A percentile compares a stretch with the other conserved stretches of the same genome.
phyloP scores from a whole-genome alignment of 2,888 invertebrate genomes.

The Alsophila aescularia region DNA sequence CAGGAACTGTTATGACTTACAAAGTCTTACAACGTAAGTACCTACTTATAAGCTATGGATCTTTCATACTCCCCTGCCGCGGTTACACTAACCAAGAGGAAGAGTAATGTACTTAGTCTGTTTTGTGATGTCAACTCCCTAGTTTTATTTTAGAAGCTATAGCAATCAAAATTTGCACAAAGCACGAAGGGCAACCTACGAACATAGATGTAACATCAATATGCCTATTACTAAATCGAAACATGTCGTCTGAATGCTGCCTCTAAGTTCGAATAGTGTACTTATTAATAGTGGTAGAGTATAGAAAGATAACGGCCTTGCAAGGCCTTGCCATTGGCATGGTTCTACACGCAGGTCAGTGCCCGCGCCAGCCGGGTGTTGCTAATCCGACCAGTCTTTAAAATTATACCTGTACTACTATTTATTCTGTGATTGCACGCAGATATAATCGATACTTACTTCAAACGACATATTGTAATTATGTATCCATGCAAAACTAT shows the following conservation, averaged over 20 bases:
- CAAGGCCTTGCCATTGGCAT: slow-evolving; percentile 71
- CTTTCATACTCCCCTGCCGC: slow-evolving; percentile 22
- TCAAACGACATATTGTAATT: slow-evolving; percentile 1
- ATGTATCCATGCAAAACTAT: neutral
- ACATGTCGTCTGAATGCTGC: neutral
- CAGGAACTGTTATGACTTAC: slow-evolving; percentile 28
- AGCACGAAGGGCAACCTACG: neutral
- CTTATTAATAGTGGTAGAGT: slow-evolving; percentile 46
- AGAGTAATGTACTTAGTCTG: no score
- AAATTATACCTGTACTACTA: no score
- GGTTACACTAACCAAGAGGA: slow-evolving; percentile 16
- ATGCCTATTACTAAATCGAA: neutral
- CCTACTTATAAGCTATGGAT: slow-evolving; percentile 6
- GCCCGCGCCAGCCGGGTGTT: slow-evolving; percentile 37
- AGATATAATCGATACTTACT: slow-evolving; percentile 8
- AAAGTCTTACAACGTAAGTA: slow-evolving; percentile 13
- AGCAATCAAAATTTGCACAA: neutral
- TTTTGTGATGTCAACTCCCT: no score
- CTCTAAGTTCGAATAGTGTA: slow-evolving; percentile 41
- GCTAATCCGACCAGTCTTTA: slow-evolving; percentile 25
- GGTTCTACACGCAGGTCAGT: slow-evolving; percentile 51
- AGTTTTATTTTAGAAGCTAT: no score
- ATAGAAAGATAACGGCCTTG: slow-evolving; percentile 69
- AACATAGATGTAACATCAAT: neutral
- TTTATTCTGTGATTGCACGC: no score